Base-by-base conservation (phyloP, 2,113 vertebrate species). In the Macrotus californicus region DNA sequence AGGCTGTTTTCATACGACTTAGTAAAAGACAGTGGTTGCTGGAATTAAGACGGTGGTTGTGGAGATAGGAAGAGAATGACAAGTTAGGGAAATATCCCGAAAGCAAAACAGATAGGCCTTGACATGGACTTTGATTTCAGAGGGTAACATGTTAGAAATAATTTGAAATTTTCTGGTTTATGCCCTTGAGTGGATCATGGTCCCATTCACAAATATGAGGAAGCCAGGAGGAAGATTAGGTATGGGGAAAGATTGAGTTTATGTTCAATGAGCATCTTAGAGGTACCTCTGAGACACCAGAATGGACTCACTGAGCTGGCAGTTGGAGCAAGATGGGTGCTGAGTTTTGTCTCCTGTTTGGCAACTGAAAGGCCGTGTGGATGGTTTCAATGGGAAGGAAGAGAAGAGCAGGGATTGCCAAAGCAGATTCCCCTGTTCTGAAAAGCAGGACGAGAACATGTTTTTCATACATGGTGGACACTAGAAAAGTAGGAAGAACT, bases 391-490 rank as follows among this genome's bases (percentile, higher is more conserved):
- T 24, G 39, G 54, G 14, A 43, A 4, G 10, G 16, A 12, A 64
- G 31, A 22, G 52, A 39, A 36, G 7, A 70, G 24, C 34, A 50
- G 16, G 7, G 29, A 13, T 48, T 26, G 8, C 1, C 2, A 41
- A 59, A 29, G 64, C 4, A 34, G 50, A 70, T 9, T n/a, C 8
- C 5, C 12, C 2, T 26, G 19, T 39, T 48, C 24, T 11, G 7
- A 12, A 36, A 39, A 66, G 34, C 75, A 52, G n/a, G 2, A 7
- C 9, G 26, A 26, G 5, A 64, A 54, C 5, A 0, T 61, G 8
- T 11, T 43, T 77, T 80, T 52, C 50, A 14, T 1, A 0, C 0
- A 3, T 1, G 5, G 12, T 39, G 59, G 7, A 10, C 4, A 29
- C 21, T 64, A 7, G 7, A 1, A 46, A 82, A 79, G 26, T 31